A percentile compares a stretch with the other conserved stretches of the same genome.
phyloP scores from a whole-genome alignment of 64 coral and sea anemone species.

The Pachyseris speciosa region DNA sequence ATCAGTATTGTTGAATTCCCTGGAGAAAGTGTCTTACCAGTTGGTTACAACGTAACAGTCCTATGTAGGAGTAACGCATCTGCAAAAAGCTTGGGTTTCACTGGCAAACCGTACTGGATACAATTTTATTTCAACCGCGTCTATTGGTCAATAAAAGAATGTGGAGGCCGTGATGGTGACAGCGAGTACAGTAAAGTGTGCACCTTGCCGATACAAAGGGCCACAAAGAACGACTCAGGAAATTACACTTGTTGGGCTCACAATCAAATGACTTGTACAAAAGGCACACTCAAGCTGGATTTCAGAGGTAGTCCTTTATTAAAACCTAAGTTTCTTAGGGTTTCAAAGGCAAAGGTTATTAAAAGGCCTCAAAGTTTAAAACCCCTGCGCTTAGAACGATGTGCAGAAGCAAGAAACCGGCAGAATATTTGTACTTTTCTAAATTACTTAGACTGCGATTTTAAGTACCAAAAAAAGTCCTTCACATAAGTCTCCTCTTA shows the following conservation, averaged over 20 bases:
- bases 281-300: not conserved
- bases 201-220: not conserved
- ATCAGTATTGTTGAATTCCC: not conserved
- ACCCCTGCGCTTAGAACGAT: too few species aligned
- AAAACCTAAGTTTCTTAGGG: too few species aligned
- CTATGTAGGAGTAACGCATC: not conserved
- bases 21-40: not conserved
- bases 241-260: not conserved
- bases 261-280: not conserved
- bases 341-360: too few species aligned
- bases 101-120: not conserved
- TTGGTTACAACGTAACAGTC: not conserved
- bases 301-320: not conserved
- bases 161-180: not conserved
- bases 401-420: too few species aligned
- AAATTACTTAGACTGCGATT: too few species aligned
- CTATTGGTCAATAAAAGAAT: not conserved
- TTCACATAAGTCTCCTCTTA: too few species aligned
- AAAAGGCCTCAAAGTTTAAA: too few species aligned
- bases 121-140: not conserved
- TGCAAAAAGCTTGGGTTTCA: not conserved
- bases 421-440: too few species aligned
- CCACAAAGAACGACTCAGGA: not conserved
- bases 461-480: too few species aligned
- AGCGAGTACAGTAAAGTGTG: constrained; percentile 13